Percentiles rank a stretch among this genome's conserved stretches.
Evolutionary conservation across 2,797 vertebrate species (phyloP).

Genomic region (Bradypodion ventrale): DNA sequence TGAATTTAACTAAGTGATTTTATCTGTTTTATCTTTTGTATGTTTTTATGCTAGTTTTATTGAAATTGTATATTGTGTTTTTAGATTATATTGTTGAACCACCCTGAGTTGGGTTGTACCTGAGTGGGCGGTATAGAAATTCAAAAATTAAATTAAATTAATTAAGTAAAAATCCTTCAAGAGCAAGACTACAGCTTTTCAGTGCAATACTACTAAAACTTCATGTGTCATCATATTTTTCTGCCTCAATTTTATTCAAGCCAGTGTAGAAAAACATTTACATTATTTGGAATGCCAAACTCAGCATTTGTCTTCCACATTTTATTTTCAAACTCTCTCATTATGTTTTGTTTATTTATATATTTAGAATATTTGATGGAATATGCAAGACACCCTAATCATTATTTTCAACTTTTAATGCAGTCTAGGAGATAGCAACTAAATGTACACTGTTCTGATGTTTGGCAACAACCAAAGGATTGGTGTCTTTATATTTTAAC

Average conservation of each 20-base stretch:
- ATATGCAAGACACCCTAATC: background rate
- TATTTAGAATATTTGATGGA: background rate
- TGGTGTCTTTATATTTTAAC: background rate
- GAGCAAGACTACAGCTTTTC: background rate
- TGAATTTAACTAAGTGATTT: too few species aligned
- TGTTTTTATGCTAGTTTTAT: too few species aligned
- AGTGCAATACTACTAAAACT: background rate
- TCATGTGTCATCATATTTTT: background rate
- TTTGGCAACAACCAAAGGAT: background rate
- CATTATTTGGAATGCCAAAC: background rate
- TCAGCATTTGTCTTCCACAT: background rate
- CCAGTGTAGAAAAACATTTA: background rate
- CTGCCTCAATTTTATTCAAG: constrained; percentile 3
- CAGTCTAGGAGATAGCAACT: background rate
- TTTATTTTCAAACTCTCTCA: background rate
- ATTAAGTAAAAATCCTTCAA: background rate
- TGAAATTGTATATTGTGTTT: too few species aligned
- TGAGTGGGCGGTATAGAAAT: too few species aligned
- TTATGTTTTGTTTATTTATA: background rate
- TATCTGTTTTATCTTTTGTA: too few species aligned
- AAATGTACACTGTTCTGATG: background rate
- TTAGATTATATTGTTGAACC: too few species aligned
- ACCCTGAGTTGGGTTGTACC: too few species aligned
- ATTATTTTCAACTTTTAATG: background rate
- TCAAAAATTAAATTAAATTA: too few species aligned